A percentile compares a stretch with the other conserved stretches of the same genome.
Conservation (phyloP, 2,797 vertebrate genomes). For the Morus bassanus region DNA sequence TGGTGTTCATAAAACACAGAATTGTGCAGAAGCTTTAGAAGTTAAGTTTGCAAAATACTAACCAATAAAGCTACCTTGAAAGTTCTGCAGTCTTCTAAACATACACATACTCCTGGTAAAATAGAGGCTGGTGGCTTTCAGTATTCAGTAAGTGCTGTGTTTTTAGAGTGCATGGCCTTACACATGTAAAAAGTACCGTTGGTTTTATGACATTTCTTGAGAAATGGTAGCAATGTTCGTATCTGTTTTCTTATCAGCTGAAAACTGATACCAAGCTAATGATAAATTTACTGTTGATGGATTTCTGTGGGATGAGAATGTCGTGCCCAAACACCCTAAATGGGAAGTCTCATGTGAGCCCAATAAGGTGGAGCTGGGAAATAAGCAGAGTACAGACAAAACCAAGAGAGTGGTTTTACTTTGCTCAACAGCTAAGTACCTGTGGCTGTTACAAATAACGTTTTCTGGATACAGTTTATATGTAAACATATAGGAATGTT, state of each 20-base stretch:
- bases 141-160: not conserved
- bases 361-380: not conserved
- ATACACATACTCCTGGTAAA: not conserved
- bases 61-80: not conserved
- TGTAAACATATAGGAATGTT: too few species aligned
- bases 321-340: not conserved
- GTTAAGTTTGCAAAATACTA: constrained; percentile 62
- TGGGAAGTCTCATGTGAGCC: not conserved
- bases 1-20: constrained; percentile 67
- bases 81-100: not conserved
- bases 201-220: not conserved
- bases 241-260: not conserved
- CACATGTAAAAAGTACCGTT: not conserved
- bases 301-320: not conserved
- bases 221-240: not conserved
- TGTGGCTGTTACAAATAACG: not conserved
- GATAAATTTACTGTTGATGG: not conserved
- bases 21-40: constrained; percentile 60
- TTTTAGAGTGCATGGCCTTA: not conserved
- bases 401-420: not conserved
- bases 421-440: not conserved
- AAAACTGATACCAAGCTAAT: not conserved
- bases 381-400: not conserved
- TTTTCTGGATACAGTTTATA: not conserved
- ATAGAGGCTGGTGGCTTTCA: not conserved